Percentiles rank a stretch among this genome's conserved stretches.
Evolutionary conservation across 2,113 vertebrate genomes (phyloP).

Genomic region (Cygnus buccinator): DNA sequence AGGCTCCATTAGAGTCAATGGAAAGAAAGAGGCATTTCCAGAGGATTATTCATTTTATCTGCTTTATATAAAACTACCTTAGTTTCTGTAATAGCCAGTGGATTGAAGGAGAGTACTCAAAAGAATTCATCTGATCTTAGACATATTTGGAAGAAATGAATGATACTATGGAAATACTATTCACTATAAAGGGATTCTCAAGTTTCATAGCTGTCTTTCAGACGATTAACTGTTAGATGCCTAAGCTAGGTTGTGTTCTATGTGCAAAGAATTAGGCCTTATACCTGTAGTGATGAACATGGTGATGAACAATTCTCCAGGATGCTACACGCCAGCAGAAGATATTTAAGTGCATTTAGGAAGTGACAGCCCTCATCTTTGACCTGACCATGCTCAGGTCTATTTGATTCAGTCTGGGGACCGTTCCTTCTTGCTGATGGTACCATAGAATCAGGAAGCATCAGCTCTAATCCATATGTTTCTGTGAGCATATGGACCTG

Average conservation of each 20-base stretch:
- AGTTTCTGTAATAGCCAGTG: not conserved
- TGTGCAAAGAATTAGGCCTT: not conserved
- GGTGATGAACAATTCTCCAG: not conserved
- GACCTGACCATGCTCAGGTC: not conserved
- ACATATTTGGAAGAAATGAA: not conserved
- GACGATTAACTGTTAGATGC: not conserved
- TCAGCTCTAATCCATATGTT: not conserved
- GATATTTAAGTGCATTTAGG: fast-evolving
- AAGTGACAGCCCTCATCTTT: not conserved
- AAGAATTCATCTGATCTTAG: not conserved
- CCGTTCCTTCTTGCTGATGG: not conserved
- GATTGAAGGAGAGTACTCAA: not conserved
- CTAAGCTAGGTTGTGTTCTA: not conserved
- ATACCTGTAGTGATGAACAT: not conserved
- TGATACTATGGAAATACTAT: not conserved
- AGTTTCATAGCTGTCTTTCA: not conserved
- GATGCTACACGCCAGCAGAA: not conserved
- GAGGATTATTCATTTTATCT: not conserved
- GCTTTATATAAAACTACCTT: not conserved
- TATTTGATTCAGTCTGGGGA: not conserved
- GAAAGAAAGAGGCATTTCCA: not conserved
- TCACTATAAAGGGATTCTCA: not conserved
- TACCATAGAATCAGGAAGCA: not conserved
- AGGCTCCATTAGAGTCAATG: not conserved
- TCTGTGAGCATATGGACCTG: not conserved